A percentile compares a stretch with the other conserved stretches of the same genome.
phyloP scores from a whole-genome alignment of 2,797 vertebrate species.

The Odontamblyopus rebecca region DNA sequence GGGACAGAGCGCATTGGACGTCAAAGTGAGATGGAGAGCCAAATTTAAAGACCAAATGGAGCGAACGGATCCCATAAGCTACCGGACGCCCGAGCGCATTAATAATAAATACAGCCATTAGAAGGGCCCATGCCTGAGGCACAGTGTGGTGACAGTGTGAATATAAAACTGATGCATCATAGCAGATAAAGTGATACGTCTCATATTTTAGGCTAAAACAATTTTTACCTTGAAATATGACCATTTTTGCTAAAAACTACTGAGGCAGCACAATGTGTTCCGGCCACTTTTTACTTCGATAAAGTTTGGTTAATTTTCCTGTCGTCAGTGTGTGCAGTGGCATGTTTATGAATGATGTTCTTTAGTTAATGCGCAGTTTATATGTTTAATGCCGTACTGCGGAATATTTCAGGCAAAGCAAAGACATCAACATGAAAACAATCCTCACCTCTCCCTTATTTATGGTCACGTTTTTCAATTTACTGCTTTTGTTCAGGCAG shows the following conservation, averaged over 20 bases:
- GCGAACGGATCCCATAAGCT: slow-evolving; percentile 41
- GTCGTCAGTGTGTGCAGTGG: neutral
- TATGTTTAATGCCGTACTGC: too few relatives aligned
- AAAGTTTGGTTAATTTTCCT: slow-evolving; percentile 14
- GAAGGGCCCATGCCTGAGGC: slow-evolving; percentile 18
- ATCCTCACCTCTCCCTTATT: too few relatives aligned
- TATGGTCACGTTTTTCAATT: too few relatives aligned
- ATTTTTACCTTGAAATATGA: slow-evolving; percentile 26
- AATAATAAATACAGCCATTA: slow-evolving; percentile 55
- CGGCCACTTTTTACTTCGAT: neutral
- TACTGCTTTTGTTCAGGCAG: too few relatives aligned
- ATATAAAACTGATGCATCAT: slow-evolving; percentile 52
- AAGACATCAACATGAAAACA: neutral
- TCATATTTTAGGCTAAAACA: slow-evolving; percentile 2
- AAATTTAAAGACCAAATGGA: slow-evolving; percentile 41
- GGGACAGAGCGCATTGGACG: slow-evolving; percentile 25
- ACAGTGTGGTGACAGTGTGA: slow-evolving; percentile 21
- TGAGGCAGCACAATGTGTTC: neutral
- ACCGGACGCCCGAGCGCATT: slow-evolving; percentile 38
- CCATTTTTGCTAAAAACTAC: slow-evolving; percentile 8
- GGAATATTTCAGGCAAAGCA: too few relatives aligned
- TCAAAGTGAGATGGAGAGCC: slow-evolving; percentile 28
- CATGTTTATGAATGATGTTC: neutral
- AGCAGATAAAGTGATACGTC: slow-evolving; percentile 24
- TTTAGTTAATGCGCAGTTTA: neutral